phyloP scores from a whole-genome alignment of 2,888 invertebrate species.

The Diogma glabrata region DNA sequence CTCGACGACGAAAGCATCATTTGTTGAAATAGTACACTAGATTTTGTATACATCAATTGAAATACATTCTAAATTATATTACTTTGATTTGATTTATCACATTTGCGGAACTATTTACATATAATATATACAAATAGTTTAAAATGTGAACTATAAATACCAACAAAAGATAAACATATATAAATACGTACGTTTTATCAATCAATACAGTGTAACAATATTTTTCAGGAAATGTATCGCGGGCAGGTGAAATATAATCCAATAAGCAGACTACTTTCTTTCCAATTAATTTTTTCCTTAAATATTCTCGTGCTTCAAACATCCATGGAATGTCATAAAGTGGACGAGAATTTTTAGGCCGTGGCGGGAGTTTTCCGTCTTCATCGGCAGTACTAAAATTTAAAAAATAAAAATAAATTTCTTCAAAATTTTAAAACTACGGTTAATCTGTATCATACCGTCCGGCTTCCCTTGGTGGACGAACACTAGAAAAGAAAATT shows the following conservation, averaged over 20 bases:
- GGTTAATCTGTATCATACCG: too few relatives aligned
- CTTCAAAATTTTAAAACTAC: too few relatives aligned
- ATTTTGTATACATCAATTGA: background rate
- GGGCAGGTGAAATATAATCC: constrained; percentile 94
- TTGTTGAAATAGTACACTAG: constrained; percentile 7
- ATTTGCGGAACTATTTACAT: constrained; percentile 11
- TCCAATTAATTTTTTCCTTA: constrained; percentile 89
- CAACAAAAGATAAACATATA: constrained; percentile 1
- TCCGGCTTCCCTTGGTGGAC: constrained; percentile 71
- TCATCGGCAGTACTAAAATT: constrained; percentile 44
- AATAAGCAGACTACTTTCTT: constrained; percentile 86
- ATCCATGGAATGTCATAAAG: constrained; percentile 97
- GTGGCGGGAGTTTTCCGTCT: constrained; percentile 53
- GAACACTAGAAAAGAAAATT: constrained; percentile 89
- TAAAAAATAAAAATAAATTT: constrained; percentile 8
- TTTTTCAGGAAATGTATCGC: constrained; percentile 90
- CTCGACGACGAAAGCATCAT: too few relatives aligned
- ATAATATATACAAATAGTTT: constrained; percentile 6
- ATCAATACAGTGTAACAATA: constrained; percentile 84
- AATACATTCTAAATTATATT: constrained; percentile 4
- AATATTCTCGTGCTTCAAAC: constrained; percentile 95
- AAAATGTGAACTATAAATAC: constrained; percentile 15
- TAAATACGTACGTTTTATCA: constrained; percentile 54
- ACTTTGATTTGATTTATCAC: constrained; percentile 3
- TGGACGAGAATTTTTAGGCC: constrained; percentile 70